Base-by-base conservation (phyloP, 2,888 invertebrate species). In the Drosophila longiperda region DNA sequence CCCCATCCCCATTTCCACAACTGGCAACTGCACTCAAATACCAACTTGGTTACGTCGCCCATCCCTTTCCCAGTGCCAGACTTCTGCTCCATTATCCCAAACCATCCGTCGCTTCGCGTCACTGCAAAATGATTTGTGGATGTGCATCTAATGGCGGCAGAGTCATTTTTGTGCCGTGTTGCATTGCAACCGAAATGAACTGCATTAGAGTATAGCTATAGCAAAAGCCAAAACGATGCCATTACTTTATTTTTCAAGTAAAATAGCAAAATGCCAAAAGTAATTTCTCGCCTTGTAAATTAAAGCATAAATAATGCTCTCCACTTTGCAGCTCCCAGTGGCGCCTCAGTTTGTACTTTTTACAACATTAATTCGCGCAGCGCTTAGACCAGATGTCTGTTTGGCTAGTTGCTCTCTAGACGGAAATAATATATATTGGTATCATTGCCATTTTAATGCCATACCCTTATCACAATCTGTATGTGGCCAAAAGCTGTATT, bases 71-170 rank as follows among this genome's bases (percentile, higher is more conserved):
- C 73, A 42, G n/a, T 29, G n/a, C 49, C 53, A 49, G 55, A 38
- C 67, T 53, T 55, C 33, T 69, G 75, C 69, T 58, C 62, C 78
- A 71, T 57, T 55, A 64, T 70, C 48, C 67, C 87, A 69, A 38
- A n/a, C 71, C 55, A 76, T 58, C 53, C 66, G 63, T 66, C 36
- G 20, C 60, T n/a, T 40, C 54, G 17, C 38, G 38, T 40, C 32
- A 60, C 78, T 52, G 80, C 89, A 79, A 87, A 90, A 90, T 87
- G 86, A 87, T 90, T 87, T 87, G 89, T 90, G 60, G 84, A 84
- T 75, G 87, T 90, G 60, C 77, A 79, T 77, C 75, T 75, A 83
- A 86, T 80, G 72, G 76, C 50, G 73, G 61, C 64, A 71, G 64
- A 81, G 83, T 71, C 66, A 65, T 66, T 61, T 69, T 36, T 55